These are phyloP conservation scores for Eulimnadia texana DNA, from an alignment of 1,140 invertebrate genomes.

Conservation along the genomic window DNA sequence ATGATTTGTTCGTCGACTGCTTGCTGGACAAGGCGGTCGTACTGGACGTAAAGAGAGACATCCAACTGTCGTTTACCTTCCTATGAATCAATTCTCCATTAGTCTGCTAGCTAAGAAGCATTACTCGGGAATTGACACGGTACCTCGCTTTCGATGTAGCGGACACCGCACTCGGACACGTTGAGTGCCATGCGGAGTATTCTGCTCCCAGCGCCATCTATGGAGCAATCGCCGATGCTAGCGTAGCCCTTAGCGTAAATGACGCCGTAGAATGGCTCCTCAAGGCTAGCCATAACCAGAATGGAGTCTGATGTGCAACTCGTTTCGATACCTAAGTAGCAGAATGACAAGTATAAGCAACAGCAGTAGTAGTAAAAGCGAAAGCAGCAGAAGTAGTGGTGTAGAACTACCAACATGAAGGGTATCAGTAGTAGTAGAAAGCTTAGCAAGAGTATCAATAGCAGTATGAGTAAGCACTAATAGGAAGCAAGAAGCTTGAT, in stretches of 20 bases:
- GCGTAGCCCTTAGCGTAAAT: conserved; percentile 54
- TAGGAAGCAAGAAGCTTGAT: no score
- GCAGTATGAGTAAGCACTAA: no score
- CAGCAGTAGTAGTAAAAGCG: neutral
- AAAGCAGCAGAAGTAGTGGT: neutral
- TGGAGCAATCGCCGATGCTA: conserved; percentile 38
- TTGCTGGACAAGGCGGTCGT: conserved; percentile 50
- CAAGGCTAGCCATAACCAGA: conserved; percentile 37
- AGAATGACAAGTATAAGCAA: neutral
- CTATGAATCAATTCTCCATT: conserved; percentile 15
- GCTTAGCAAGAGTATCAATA: no score
- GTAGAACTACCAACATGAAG: neutral
- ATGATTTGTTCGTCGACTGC: conserved; percentile 46
- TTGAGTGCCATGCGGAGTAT: conserved; percentile 40
- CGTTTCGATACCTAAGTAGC: conserved; percentile 27
- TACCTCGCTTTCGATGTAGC: conserved; percentile 33
- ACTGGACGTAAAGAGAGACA: conserved; percentile 48
- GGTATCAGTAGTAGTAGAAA: no score
- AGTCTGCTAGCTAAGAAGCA: neutral
- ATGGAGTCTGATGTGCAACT: conserved; percentile 40
- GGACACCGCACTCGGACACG: conserved; percentile 47
- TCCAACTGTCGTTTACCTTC: conserved; percentile 40
- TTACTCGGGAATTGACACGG: conserved; percentile 17
- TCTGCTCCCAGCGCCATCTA: conserved; percentile 36
- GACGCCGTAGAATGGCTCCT: conserved; percentile 46